Evolutionary conservation across 2,113 vertebrate species (phyloP), one percentile per base, ranked within the genome.

Genomic region (Rafetus swinhoei): DNA sequence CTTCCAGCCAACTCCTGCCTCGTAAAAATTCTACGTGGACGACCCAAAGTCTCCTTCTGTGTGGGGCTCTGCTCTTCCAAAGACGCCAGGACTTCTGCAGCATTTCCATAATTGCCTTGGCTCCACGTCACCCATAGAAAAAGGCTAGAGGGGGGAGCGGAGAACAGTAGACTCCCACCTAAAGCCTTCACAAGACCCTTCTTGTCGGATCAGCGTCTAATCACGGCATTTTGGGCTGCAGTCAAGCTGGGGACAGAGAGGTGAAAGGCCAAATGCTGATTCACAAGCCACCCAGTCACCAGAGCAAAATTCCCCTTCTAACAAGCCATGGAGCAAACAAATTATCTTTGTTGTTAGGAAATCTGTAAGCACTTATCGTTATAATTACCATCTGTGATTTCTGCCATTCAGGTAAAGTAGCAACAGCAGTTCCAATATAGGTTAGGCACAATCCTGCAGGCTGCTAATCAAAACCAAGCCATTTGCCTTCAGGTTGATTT

Each of bases 271-370:
- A 96, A 7, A 1, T 85, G 89, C 96, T 97, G 94, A 97, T 97
- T 96, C 97, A 45, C 92, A 90, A 98, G 95, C 97, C 97, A 97
- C 97, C 96, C 97, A 97, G 96, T 89, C 93, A 97, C 97, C 97
- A 97, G 97, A 95, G 96, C 97, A 94, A 88, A 92, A 97, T 96
- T 96, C 97, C 86, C 90, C 97, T 97, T 96, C 97, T 98, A 98
- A 98, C 97, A 97, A 98, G 97, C 96, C 98, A 97, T 97, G 97
- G 96, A 98, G 96, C 97, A 97, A 98, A 98, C 98, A 98, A 98
- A 98, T 98, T 98, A 98, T 98, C 97, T 98, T 97, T 98, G 97
- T 97, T 98, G 97, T 98, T 97, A 97, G 97, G 97, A 98, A 98
- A 98, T 98, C 98, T 98, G 98, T 94, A 98, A 98, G 98, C 97